Percentiles rank a stretch among this genome's conserved stretches.
These are phyloP conservation scores for Teleiodes luculella DNA, from an alignment of 2,888 invertebrate species.

Conservation along the genomic window DNA sequence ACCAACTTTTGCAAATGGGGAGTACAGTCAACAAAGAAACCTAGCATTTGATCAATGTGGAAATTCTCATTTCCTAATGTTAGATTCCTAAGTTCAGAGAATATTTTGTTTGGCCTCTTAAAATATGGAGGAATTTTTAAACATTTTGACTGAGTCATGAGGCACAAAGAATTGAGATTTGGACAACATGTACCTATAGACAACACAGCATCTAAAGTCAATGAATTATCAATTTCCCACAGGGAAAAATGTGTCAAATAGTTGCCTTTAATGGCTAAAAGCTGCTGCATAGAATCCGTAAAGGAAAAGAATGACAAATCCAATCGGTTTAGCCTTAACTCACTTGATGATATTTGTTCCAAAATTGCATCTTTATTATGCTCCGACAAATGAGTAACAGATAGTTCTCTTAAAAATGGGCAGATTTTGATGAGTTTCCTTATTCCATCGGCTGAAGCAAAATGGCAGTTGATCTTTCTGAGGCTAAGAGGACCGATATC, in stretches of 20 bases:
- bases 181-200: slow-evolving; percentile 63
- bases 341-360: slow-evolving; percentile 58
- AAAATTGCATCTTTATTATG: slow-evolving; percentile 67
- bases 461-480: slow-evolving; percentile 68
- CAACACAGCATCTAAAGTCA: slow-evolving; percentile 59
- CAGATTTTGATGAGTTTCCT: slow-evolving; percentile 64
- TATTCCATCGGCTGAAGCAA: slow-evolving; percentile 65
- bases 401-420: slow-evolving; percentile 61
- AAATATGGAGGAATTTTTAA: slow-evolving; percentile 57
- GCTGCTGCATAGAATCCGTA: slow-evolving; percentile 56
- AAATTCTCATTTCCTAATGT: slow-evolving; percentile 68
- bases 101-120: slow-evolving; percentile 50
- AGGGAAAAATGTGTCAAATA: slow-evolving; percentile 68
- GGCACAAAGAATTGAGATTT: slow-evolving; percentile 57
- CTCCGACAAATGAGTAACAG: slow-evolving; percentile 65
- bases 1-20: slow-evolving; percentile 55
- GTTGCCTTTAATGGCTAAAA: slow-evolving; percentile 57
- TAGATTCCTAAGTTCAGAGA: slow-evolving; percentile 52
- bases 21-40: slow-evolving; percentile 63
- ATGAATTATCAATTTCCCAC: slow-evolving; percentile 66
- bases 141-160: slow-evolving; percentile 65
- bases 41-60: slow-evolving; percentile 54
- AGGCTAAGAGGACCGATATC: slow-evolving; percentile 63
- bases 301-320: slow-evolving; percentile 71
- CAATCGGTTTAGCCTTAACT: slow-evolving; percentile 53